Evolutionary conservation across 2,797 vertebrate genomes (phyloP), one percentile per base, ranked within the genome.

Genomic region (Ataeniobius toweri): DNA sequence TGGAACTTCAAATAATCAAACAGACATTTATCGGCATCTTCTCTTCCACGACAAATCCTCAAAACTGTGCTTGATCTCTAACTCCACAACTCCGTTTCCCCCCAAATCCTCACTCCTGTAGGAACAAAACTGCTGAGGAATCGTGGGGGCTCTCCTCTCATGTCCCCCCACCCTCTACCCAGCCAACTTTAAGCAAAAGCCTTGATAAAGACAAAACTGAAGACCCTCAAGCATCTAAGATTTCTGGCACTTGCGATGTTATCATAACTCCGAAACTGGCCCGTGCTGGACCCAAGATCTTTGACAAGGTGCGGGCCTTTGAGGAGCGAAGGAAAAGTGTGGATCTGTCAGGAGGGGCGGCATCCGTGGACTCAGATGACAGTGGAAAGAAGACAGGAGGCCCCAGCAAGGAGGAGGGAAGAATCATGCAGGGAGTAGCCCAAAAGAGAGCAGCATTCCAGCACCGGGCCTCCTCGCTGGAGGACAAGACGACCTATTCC

Each of bases 391-490:
- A 87, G 0, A 85, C 89, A 0, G 93, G 89, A 0, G 89, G 84
- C 77, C 79, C 65, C 1, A 65, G 67, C 61, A 88, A 84, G 77
- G 87, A 90, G 72, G 96, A 95, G 36, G 80, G 94, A 71, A 86
- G 56, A n/a, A 85, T 86, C 3, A 82, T 82, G 36, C 90, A 53
- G 72, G 92, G 87, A 0, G 78, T 83, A 8, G 94, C 95, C 0
- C 92, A 95, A 78, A 95, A 95, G 75, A 95, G 96, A 53, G 89
- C 92, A 2, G 91, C 93, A 6, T 97, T 98, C 93, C 96, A 97
- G 77, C 96, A 98, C 79, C 96, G 97, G 86, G 97, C 97, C 0
- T 96, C 97, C 0, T 99, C 98, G 7, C 85, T 98, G 31, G 98
- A 99, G 3, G 97, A 98, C 87, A 92, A 95, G 80, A 94, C 95